Percentiles rank a stretch among this genome's conserved stretches.
phyloP scores from a whole-genome alignment of 2,888 invertebrate genomes.

The Megastigmus dorsalis region DNA sequence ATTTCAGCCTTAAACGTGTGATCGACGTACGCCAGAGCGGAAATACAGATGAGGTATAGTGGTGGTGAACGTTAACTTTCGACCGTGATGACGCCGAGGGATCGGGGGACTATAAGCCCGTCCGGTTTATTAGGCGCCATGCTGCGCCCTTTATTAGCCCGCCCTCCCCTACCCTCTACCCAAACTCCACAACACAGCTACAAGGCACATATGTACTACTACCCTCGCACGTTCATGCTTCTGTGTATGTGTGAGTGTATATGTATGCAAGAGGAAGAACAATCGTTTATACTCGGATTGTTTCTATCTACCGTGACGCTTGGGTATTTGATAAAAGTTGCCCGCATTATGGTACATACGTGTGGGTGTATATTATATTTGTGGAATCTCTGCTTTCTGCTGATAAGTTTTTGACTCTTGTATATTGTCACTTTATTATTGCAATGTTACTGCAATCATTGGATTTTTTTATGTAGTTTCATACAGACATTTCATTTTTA shows the following conservation, averaged over 20 bases:
- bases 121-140: slow-evolving; percentile 68
- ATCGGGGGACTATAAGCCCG: slow-evolving; percentile 27
- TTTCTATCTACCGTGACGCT: background rate
- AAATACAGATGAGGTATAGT: slow-evolving; percentile 8
- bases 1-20: background rate
- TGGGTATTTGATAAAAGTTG: background rate
- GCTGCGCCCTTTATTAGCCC: slow-evolving; percentile 69
- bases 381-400: too few relatives aligned
- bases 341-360: too few relatives aligned
- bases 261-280: background rate
- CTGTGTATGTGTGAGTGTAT: too few relatives aligned
- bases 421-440: too few relatives aligned
- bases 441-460: too few relatives aligned
- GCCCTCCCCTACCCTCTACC: background rate
- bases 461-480: too few relatives aligned
- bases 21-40: background rate
- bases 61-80: slow-evolving; percentile 28
- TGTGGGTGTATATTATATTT: too few relatives aligned
- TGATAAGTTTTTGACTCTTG: too few relatives aligned
- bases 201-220: slow-evolving; percentile 9
- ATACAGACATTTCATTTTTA: too few relatives aligned
- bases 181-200: background rate
- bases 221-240: background rate
- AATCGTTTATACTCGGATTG: slow-evolving; percentile 15
- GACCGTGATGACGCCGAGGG: slow-evolving; percentile 40